Conservation (phyloP, 2,113 vertebrate genomes). For the Gobio gobio region DNA sequence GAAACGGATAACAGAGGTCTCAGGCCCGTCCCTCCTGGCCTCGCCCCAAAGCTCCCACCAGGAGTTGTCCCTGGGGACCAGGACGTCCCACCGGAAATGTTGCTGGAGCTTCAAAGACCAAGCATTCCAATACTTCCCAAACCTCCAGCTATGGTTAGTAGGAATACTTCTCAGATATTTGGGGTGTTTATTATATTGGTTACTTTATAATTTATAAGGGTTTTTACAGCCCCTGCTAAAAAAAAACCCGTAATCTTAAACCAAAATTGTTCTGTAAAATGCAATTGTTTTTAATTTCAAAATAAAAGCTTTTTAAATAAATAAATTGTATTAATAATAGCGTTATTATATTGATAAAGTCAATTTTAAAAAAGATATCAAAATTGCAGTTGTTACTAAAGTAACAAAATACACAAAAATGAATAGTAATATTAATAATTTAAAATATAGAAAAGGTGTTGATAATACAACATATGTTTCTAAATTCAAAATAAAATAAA, state of each 20-base stretch:
- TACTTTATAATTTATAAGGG: not conserved
- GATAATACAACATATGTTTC: not conserved
- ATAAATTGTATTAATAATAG: not conserved
- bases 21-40: constrained; percentile 75
- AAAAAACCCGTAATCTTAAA: not conserved
- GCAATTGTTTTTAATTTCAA: not conserved
- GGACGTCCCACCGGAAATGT: constrained; percentile 43
- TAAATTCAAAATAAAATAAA: not conserved
- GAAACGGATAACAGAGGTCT: constrained; percentile 69
- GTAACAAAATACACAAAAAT: not conserved
- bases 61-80: constrained; percentile 37
- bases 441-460: not conserved
- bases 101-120: constrained; percentile 58
- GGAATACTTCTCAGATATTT: not conserved
- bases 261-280: not conserved
- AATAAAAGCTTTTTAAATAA: no score
- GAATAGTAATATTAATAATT: not conserved
- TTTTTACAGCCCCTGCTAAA: not conserved
- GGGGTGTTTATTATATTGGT: not conserved
- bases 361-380: not conserved
- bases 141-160: constrained; percentile 68
- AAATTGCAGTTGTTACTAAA: not conserved
- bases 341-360: not conserved
- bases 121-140: constrained; percentile 63
- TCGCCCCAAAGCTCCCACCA: constrained; percentile 64